Base-by-base conservation (phyloP, 2,888 invertebrate species). In the Drosophila pegasa region DNA sequence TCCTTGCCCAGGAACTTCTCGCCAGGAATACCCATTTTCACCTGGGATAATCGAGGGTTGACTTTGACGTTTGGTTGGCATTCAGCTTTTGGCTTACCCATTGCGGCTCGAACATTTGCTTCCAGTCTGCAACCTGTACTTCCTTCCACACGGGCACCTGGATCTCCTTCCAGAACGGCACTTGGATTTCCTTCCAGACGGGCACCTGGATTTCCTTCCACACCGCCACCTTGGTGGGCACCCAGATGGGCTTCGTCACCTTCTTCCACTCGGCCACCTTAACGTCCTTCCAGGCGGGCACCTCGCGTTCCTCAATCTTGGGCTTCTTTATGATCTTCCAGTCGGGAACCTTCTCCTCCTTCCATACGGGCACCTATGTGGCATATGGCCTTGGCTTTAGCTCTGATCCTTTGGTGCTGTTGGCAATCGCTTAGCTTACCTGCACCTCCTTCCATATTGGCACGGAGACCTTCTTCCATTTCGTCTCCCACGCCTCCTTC, bases 1-100 rank as follows among this genome's bases (percentile, higher is more conserved):
- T 96, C 97, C 87, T 95, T 96, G 22, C 97, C 97, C 66, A 96
- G 93, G 87, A 94, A 95, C 90, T 97, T 96, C 81, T 96, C 95
- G 8, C 97, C 97, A 0, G 96, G 96, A 52, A 97, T 94, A 51
- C 95, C 96, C 92, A 92, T 92, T 87, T 94, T 94, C 10, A 94
- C 81, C 81, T 82, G 2, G 14, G n/a, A 35, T 22, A 2, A 38
- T 45, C 1, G 27, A 4, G 9, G 14, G n/a, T n/a, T n/a, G n/a
- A n/a, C n/a, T n/a, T 16, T 52, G 27, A 50, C 14, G 22, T 50
- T 38, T 27, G 10, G 1, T 33, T 20, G 12, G 20, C 8, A 14
- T 18, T 18, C 14, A 9, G 22, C 14, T 12, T 12, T 7, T 7
- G 1, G 0, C 81, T 70, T 65, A 84, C 93, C 93, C 93, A 93